A percentile compares a stretch with the other conserved stretches of the same genome.
Conservation (phyloP, 1,140 invertebrate species). For the Epicauta chinensis region DNA sequence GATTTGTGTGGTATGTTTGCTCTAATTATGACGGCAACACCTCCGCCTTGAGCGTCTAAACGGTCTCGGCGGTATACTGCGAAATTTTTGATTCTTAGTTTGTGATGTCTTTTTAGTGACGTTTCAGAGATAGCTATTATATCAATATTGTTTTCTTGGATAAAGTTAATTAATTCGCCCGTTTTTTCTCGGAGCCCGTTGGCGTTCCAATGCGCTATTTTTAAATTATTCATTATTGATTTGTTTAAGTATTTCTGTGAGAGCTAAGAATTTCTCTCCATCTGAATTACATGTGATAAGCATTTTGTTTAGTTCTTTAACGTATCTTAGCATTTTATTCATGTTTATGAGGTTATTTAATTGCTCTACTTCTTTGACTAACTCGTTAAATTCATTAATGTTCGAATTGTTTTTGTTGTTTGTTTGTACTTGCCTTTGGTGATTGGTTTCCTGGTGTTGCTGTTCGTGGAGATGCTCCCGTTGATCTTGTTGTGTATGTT, state of each 20-base stretch:
- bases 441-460: too few species aligned
- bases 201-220: not conserved
- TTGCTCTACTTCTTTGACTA: too few species aligned
- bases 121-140: constrained; percentile 1
- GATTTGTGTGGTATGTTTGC: too few species aligned
- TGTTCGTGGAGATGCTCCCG: too few species aligned
- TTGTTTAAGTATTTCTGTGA: not conserved
- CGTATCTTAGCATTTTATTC: not conserved
- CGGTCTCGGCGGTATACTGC: not conserved
- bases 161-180: not conserved
- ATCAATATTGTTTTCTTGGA: constrained; percentile 3
- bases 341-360: not conserved
- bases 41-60: not conserved
- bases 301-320: not conserved
- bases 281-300: not conserved
- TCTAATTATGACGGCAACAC: not conserved
- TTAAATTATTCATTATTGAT: not conserved
- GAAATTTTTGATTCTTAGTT: constrained; percentile 4
- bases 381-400: too few species aligned
- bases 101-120: not conserved
- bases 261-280: not conserved
- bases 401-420: not conserved
- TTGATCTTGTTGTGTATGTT: not conserved
- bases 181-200: constrained; percentile 1
- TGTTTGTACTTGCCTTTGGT: too few species aligned